Percentiles rank a stretch among this genome's conserved stretches.
Conservation (phyloP, 2,113 vertebrate species). For the Scatophagus argus region DNA sequence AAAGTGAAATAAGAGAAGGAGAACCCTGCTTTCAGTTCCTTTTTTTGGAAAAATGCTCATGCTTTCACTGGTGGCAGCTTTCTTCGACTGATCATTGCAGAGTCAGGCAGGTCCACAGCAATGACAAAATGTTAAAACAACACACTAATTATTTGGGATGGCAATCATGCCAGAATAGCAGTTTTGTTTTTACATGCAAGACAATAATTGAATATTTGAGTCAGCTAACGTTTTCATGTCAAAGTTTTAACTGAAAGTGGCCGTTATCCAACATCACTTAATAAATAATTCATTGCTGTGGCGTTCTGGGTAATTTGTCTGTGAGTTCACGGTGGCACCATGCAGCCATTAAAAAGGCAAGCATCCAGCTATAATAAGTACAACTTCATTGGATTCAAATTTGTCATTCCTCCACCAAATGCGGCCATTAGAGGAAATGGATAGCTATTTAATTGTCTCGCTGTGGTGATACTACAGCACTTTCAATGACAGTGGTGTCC, state of each 20-base stretch:
- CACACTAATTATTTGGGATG: not conserved
- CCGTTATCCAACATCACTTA: constrained; percentile 29
- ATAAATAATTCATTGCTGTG: constrained; percentile 64
- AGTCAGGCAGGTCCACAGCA: not conserved
- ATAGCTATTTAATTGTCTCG: constrained; percentile 76
- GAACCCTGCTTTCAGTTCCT: not conserved
- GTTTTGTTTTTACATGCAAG: constrained; percentile 10
- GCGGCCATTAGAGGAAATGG: constrained; percentile 67
- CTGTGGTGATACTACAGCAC: constrained; percentile 58
- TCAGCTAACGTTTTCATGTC: not conserved
- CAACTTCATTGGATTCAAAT: constrained; percentile 78
- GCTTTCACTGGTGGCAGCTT: not conserved
- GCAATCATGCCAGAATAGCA: not conserved
- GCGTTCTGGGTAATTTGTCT: constrained; percentile 72
- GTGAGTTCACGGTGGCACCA: constrained; percentile 59
- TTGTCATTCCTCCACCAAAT: constrained; percentile 75
- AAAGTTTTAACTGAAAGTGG: constrained; percentile 50
- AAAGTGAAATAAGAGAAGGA: not conserved
- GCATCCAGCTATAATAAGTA: constrained; percentile 71
- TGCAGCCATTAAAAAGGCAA: constrained; percentile 64
- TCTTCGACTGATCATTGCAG: not conserved
- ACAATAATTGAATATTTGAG: constrained; percentile 8
- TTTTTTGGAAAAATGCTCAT: not conserved
- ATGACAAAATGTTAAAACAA: not conserved
- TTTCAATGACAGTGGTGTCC: constrained; percentile 50